Evolutionary conservation across 2,113 vertebrate species (phyloP), one percentile per base, ranked within the genome.

Genomic region (Hemichromis elongatus): DNA sequence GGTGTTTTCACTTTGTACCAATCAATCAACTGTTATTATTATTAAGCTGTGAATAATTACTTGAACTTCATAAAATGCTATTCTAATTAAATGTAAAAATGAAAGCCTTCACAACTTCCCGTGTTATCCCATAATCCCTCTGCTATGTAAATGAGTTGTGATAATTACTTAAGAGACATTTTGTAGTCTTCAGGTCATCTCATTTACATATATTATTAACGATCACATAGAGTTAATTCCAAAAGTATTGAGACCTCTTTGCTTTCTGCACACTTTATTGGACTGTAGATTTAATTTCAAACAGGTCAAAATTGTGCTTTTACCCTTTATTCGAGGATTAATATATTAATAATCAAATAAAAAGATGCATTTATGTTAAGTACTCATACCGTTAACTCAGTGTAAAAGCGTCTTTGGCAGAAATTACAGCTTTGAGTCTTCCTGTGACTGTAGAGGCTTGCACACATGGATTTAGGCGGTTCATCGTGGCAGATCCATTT

Each of bases 21-120:
- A 28, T 82, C 78, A 79, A 53, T 88, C 82, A 85, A 50, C 78
- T 8, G 3, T 42, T 52, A 47, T 81, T 70, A 54, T 77, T 47
- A 79, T 75, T 42, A 56, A 70, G 50, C 24, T 33, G 14, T 1
- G 11, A 57, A n/a, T 59, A 53, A 66, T 83, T 53, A 73, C 6
- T 63, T 11, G 26, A 81, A 40, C 54, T 56, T 30, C 35, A 50
- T n/a, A 14, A 66, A 79, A 24, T 14, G 40, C 7, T 45, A 16
- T 80, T 59, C 11, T 30, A 55, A 73, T 33, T 37, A 19, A 66
- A 68, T 81, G 30, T 54, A 7, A 42, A 28, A 28, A 28, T 57
- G 11, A 56, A 57, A 50, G 45, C 19, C 63, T 10, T 19, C 61
- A 45, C 33, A 55, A 45, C 52, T 82, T 68, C n/a, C 28, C 33